Conservation (phyloP, 2,113 vertebrate genomes). For the Pyrgilauda ruficollis region DNA sequence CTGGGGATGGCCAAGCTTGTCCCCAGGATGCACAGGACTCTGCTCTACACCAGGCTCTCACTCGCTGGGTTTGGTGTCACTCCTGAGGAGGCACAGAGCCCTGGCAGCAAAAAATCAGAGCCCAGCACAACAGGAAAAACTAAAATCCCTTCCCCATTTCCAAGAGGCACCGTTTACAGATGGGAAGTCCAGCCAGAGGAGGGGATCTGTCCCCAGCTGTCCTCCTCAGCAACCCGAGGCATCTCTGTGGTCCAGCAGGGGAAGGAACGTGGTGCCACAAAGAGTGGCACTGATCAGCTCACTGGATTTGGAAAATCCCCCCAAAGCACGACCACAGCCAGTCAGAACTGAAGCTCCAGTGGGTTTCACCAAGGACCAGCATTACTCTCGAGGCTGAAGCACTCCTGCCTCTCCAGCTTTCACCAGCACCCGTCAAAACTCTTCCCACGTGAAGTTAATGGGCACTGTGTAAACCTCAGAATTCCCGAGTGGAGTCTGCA, state of each 20-base stretch:
- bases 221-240: rapidly evolving
- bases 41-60: not conserved
- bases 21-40: not conserved
- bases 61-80: rapidly evolving
- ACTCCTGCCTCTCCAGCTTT: not conserved
- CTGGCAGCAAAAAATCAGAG: not conserved
- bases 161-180: not conserved
- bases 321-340: not conserved
- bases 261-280: not conserved
- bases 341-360: not conserved
- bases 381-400: not conserved
- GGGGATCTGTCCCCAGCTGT: not conserved
- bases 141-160: not conserved
- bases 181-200: not conserved
- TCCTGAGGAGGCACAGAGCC: not conserved
- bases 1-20: not conserved
- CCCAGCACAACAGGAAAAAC: not conserved
- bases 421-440: not conserved
- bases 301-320: not conserved
- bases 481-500: not conserved
- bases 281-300: not conserved
- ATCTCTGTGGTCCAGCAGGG: rapidly evolving
- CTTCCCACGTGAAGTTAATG: not conserved
- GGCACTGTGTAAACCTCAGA: not conserved
- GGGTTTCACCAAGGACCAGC: not conserved